Evolutionary conservation across 2,113 vertebrate genomes (phyloP), one percentile per base, ranked within the genome.

Genomic region (Heterotis niloticus): DNA sequence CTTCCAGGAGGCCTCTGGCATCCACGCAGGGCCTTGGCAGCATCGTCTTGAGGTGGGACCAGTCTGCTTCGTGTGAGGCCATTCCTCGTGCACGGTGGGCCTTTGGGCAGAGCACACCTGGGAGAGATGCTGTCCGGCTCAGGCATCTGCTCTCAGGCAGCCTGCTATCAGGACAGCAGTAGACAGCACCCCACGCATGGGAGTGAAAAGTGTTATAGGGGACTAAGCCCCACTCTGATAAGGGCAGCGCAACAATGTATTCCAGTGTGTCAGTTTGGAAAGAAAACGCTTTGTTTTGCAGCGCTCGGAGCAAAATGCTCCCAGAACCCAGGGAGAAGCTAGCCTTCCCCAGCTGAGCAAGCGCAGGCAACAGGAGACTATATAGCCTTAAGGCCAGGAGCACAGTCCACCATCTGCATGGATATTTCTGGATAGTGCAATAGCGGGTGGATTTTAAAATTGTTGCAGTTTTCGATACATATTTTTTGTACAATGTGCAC

Each of bases 21-120:
- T 89, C 77, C 88, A 88, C 85, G 84, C 85, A 16, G 89, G 87
- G 80, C 88, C 86, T 81, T 88, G 84, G 79, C 94, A 92, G 83
- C 92, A 75, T 79, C 92, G 92, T 81, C 51, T 98, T 82, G 95
- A 99, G 90, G 92, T 94, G 59, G 94, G 96, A 62, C 92, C 92
- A 0, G 95, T 98, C 52, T 99, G 98, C 92, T 99, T 99, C 88
- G 93, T 98, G 75, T 99, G 90, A 92, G 90, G 77, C 79, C 14
- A n/a, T 70, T 12, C 62, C 24, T 60, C 77, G 68, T 29, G 54
- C 79, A 23, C 60, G 10, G 44, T 78, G 20, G 51, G 56, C 62
- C 77, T 67, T 23, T 59, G 56, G 59, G 60, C 44, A 81, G 75
- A 17, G 26, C 64, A 52, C 14, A n/a, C 51, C 71, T 71, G 14